Conservation (phyloP, 2,888 invertebrate genomes). For the Cyclophora albipunctata region DNA sequence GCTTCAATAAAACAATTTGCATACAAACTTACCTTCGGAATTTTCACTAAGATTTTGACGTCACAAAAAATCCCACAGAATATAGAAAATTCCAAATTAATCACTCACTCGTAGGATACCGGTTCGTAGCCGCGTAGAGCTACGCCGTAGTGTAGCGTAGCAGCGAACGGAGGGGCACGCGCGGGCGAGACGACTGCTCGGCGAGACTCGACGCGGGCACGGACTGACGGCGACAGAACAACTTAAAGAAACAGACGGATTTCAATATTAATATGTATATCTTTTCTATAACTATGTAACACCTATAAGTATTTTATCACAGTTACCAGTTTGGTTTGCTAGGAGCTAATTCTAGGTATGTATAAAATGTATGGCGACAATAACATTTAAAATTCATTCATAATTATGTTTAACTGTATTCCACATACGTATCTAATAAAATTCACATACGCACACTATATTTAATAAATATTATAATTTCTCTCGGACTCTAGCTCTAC, state of each 20-base stretch:
- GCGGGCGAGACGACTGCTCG: conserved; percentile 56
- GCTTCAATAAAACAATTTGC: conserved; percentile 41
- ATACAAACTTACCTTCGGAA: conserved; percentile 36
- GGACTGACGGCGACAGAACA: conserved; percentile 50
- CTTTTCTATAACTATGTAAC: too few relatives aligned
- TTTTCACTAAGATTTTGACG: conserved; percentile 5
- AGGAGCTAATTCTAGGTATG: too few relatives aligned
- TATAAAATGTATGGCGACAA: too few relatives aligned
- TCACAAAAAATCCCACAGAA: conserved; percentile 35
- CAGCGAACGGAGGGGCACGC: conserved; percentile 54
- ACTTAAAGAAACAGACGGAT: conserved; percentile 10
- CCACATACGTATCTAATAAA: too few relatives aligned
- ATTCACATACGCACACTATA: too few relatives aligned
- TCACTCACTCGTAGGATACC: conserved; percentile 33
- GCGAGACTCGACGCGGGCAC: conserved; percentile 50
- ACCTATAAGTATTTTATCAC: too few relatives aligned
- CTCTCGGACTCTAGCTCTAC: too few relatives aligned
- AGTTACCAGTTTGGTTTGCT: too few relatives aligned
- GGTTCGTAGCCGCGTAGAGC: conserved; percentile 31
- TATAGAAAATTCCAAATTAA: conserved; percentile 34
- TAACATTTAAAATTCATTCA: too few relatives aligned
- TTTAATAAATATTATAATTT: too few relatives aligned
- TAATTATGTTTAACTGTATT: too few relatives aligned
- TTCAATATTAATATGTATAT: background rate
- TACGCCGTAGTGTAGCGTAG: conserved; percentile 3